Evolutionary conservation across 2,888 invertebrate species (phyloP).

Genomic region (Rhogogaster chlorosoma): DNA sequence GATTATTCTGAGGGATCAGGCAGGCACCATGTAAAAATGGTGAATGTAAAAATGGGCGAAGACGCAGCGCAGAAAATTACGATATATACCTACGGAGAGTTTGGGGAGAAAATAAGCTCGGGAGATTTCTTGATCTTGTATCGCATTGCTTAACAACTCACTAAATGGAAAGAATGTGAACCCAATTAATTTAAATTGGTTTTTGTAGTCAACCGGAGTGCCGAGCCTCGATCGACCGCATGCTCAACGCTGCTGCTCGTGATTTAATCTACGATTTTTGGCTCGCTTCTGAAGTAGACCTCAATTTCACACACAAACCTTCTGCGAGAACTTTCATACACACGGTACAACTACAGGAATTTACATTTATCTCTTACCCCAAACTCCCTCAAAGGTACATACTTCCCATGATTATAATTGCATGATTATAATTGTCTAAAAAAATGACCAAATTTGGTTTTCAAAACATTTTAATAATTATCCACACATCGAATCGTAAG

Average conservation of each 20-base stretch:
- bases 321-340: neutral
- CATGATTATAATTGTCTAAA: neutral
- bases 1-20: neutral
- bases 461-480: neutral
- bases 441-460: neutral
- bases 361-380: neutral
- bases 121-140: constrained; percentile 21
- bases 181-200: constrained; percentile 54
- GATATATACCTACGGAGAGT: neutral
- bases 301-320: constrained; percentile 22
- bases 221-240: neutral
- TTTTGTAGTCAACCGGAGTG: constrained; percentile 42
- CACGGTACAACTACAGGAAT: neutral
- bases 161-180: constrained; percentile 48
- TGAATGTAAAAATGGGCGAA: neutral
- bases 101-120: neutral
- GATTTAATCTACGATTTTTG: constrained; percentile 43
- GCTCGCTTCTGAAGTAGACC: constrained; percentile 8
- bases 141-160: constrained; percentile 41
- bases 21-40: no score
- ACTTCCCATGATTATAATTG: neutral
- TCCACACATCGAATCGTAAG: neutral
- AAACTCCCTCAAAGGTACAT: neutral
- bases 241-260: constrained; percentile 3
- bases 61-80: neutral